Percentiles rank a stretch among this genome's conserved stretches.
These are phyloP conservation scores for Lasioglossum leucozonium DNA, from an alignment of 2,888 invertebrate species.

Conservation along the genomic window DNA sequence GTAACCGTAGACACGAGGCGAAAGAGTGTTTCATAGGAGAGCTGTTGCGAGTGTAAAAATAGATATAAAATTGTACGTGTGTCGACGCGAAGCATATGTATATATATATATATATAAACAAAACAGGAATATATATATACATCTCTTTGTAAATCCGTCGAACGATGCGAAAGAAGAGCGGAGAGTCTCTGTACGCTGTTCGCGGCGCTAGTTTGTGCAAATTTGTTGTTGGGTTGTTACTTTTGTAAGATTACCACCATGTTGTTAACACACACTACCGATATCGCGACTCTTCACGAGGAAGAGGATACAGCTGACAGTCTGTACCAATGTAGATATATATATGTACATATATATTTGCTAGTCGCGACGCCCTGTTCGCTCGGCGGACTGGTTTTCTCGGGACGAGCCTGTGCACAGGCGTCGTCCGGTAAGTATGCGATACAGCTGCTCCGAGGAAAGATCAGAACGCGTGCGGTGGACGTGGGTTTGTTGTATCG, in stretches of 20 bases:
- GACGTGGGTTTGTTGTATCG: slow-evolving; percentile 2
- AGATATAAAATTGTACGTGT: slow-evolving; percentile 2
- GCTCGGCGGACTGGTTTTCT: background rate
- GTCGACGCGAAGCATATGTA: background rate
- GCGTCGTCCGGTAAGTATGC: background rate
- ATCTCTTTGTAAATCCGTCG: slow-evolving; percentile 3
- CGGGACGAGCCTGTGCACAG: too few relatives aligned
- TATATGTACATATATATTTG: background rate
- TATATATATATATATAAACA: background rate
- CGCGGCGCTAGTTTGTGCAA: background rate
- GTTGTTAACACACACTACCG: slow-evolving; percentile 9
- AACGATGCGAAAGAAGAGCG: background rate
- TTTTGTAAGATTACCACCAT: slow-evolving; percentile 8
- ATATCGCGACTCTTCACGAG: background rate
- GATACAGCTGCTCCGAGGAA: background rate
- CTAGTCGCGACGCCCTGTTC: background rate
- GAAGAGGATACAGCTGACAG: background rate
- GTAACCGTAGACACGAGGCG: background rate
- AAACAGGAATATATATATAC: background rate
- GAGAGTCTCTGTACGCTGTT: background rate
- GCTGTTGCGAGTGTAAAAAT: slow-evolving; percentile 6
- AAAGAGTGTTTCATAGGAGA: background rate
- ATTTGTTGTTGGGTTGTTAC: slow-evolving; percentile 14
- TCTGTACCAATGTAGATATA: slow-evolving; percentile 9
- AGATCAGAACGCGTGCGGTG: background rate